Conservation (phyloP, 2,113 vertebrate species). For the Natator depressus region DNA sequence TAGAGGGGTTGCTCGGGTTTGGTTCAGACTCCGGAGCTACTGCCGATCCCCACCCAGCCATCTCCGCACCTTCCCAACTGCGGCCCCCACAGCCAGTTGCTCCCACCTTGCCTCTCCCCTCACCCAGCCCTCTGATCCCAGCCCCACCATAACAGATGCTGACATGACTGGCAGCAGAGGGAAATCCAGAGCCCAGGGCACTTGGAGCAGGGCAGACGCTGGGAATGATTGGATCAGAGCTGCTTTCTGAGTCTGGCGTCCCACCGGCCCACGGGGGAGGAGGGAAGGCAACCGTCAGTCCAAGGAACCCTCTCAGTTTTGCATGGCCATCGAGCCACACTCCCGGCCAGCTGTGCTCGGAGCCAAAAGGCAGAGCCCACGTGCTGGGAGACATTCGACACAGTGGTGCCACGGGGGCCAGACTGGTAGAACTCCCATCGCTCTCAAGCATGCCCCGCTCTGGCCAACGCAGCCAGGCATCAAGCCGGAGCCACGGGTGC, state of each 20-base stretch:
- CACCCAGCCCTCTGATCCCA: background rate
- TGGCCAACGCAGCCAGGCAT: background rate
- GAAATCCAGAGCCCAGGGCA: background rate
- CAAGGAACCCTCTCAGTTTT: background rate
- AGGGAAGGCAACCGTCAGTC: background rate
- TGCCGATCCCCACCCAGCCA: background rate
- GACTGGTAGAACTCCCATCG: background rate
- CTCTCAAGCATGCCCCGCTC: background rate
- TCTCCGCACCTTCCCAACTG: background rate
- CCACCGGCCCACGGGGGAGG: background rate
- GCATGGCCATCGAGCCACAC: too few species aligned
- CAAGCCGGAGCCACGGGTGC: background rate
- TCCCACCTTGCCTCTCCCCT: background rate
- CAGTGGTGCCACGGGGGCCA: too few species aligned
- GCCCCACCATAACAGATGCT: background rate
- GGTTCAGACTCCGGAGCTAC: background rate
- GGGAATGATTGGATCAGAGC: background rate
- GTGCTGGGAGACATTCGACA: too few species aligned
- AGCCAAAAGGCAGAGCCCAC: background rate
- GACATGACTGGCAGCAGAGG: background rate
- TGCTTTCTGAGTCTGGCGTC: background rate
- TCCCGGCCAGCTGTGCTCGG: background rate
- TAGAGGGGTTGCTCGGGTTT: background rate
- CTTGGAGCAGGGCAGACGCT: background rate
- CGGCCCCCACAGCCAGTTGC: background rate